Conservation (phyloP, 2,888 invertebrate genomes). For the Cotesia congregata region DNA sequence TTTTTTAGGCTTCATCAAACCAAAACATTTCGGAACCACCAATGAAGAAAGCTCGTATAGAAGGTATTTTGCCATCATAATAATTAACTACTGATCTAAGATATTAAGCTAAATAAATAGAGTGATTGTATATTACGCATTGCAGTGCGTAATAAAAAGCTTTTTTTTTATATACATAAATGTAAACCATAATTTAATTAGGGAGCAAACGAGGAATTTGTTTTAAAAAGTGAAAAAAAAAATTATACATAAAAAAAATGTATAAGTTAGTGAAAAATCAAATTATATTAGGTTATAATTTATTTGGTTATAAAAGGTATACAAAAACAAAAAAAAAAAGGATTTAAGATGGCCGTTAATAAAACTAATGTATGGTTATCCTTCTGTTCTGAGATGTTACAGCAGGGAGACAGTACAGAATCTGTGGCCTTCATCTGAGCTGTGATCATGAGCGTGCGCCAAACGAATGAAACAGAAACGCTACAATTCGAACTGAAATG, state of each 20-base stretch:
- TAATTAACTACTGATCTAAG: constrained; percentile 8
- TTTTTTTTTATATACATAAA: constrained; percentile 37
- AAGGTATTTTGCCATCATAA: constrained; percentile 66
- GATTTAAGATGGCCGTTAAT: constrained; percentile 59
- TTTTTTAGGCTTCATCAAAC: constrained; percentile 60
- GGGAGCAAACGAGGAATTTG: constrained; percentile 39
- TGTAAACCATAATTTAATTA: constrained; percentile 48
- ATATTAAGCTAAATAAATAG: constrained; percentile 1
- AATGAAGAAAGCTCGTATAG: constrained; percentile 62
- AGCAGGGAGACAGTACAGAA: constrained; percentile 71
- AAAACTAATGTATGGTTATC: constrained; percentile 72
- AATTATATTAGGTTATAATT: not conserved
- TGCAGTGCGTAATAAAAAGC: constrained; percentile 44
- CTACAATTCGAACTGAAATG: constrained; percentile 65
- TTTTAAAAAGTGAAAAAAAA: constrained; percentile 28
- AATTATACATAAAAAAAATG: constrained; percentile 26
- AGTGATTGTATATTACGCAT: constrained; percentile 4
- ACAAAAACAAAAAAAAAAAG: constrained; percentile 36
- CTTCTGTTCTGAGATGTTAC: constrained; percentile 74
- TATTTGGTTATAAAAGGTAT: constrained; percentile 25
- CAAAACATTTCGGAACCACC: constrained; percentile 62
- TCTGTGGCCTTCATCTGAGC: constrained; percentile 70
- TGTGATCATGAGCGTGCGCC: constrained; percentile 70
- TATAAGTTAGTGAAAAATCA: not conserved
- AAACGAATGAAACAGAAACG: constrained; percentile 69